Conservation (phyloP, 2,113 vertebrate genomes). For the Ceuthmochares aereus region DNA sequence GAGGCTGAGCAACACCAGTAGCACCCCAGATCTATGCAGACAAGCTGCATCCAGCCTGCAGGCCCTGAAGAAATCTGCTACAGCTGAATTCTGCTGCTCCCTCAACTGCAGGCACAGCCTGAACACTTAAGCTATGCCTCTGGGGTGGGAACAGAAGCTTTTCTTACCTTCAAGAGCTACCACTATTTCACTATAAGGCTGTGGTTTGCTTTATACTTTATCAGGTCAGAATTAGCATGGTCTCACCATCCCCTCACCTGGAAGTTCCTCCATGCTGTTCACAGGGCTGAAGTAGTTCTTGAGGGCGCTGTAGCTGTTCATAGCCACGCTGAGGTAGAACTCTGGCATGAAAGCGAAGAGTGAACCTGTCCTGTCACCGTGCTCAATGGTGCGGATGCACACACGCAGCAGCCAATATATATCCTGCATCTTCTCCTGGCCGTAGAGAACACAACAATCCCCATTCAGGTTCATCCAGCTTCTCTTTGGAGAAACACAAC, state of each 20-base stretch:
- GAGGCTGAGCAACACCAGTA: not conserved
- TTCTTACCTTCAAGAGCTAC: not conserved
- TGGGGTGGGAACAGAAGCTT: not conserved
- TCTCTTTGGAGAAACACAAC: not conserved
- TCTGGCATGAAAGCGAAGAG: slow-evolving; percentile 94
- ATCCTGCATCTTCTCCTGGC: slow-evolving; percentile 97
- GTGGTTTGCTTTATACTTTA: not conserved
- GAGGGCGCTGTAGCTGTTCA: slow-evolving; percentile 97
- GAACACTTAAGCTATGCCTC: not conserved
- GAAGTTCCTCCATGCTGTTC: slow-evolving; percentile 94
- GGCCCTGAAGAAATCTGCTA: not conserved
- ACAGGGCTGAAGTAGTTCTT: slow-evolving; percentile 98
- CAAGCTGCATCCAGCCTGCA: not conserved
- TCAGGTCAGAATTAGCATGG: not conserved
- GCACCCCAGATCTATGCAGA: not conserved
- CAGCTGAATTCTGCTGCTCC: not conserved
- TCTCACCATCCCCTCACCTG: slow-evolving; percentile 75
- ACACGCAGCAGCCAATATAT: slow-evolving; percentile 94
- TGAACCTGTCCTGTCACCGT: slow-evolving; percentile 85
- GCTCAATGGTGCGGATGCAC: slow-evolving; percentile 91
- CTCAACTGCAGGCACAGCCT: not conserved
- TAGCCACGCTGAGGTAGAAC: slow-evolving; percentile 97
- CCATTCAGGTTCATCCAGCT: not conserved
- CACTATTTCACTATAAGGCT: not conserved
- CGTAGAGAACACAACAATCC: not conserved